Conservation (phyloP, 2,888 invertebrate genomes). For the Unio pictorum region DNA sequence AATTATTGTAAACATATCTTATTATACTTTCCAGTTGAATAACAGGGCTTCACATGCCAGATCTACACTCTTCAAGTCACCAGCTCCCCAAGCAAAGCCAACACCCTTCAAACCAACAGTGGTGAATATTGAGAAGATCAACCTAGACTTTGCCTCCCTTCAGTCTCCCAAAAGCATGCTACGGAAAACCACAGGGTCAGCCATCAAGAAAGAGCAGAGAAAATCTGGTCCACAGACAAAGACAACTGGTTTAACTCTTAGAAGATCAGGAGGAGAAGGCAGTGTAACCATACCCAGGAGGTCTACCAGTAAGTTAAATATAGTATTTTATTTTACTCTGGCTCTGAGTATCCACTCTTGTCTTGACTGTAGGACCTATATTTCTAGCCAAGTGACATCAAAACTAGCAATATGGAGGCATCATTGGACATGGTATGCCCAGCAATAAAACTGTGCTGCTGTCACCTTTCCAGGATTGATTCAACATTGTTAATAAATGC, state of each 20-base stretch:
- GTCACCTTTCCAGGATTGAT: no score
- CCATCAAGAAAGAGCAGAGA: conserved; percentile 1
- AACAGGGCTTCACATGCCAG: conserved; percentile 5
- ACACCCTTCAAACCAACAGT: conserved; percentile 52
- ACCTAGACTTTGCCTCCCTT: conserved; percentile 49
- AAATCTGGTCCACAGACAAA: no score
- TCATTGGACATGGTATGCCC: no score
- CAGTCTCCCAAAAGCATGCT: conserved; percentile 33
- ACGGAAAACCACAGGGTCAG: conserved; percentile 23
- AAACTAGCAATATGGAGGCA: no score
- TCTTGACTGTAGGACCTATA: no score
- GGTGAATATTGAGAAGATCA: conserved; percentile 48
- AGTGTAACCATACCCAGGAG: background rate
- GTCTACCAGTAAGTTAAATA: no score
- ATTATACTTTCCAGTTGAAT: background rate
- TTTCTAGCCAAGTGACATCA: no score
- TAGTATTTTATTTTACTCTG: no score
- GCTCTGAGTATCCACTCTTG: no score
- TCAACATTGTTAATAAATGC: no score
- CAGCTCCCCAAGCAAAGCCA: conserved; percentile 36
- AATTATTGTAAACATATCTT: background rate
- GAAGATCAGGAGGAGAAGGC: conserved; percentile 16
- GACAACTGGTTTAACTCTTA: background rate
- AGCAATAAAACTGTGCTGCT: no score
- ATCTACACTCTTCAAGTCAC: conserved; percentile 35